These are phyloP conservation scores for Zaprionus vittiger DNA, from an alignment of 1,140 invertebrate genomes.

Conservation along the genomic window DNA sequence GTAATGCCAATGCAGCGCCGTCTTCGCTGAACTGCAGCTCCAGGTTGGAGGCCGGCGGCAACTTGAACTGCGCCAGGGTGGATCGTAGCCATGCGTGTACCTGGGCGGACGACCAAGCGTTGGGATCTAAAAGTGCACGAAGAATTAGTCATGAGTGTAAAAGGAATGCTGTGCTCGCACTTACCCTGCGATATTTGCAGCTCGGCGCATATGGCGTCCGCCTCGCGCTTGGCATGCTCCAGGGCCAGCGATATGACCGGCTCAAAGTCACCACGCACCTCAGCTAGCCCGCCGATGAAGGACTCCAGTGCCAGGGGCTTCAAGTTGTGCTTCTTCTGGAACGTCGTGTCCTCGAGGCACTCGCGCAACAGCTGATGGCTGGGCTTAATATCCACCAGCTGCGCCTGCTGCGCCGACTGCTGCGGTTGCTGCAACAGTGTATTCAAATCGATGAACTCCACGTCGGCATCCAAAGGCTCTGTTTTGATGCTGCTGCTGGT, in stretches of 20 bases:
- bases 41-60: constrained; percentile 90
- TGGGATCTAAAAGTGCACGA: constrained; percentile 89
- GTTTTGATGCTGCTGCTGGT: constrained; percentile 67
- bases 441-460: constrained; percentile 81
- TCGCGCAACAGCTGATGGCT: constrained; percentile 92
- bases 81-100: constrained; percentile 94
- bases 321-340: constrained; percentile 92
- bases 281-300: constrained; percentile 85
- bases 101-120: constrained; percentile 92
- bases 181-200: constrained; percentile 94
- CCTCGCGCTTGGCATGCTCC: constrained; percentile 93
- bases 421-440: constrained; percentile 68
- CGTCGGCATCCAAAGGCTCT: constrained; percentile 79
- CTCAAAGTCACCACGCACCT: constrained; percentile 89
- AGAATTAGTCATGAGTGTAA: not conserved
- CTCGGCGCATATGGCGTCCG: constrained; percentile 92
- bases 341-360: constrained; percentile 92
- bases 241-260: constrained; percentile 93
- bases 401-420: constrained; percentile 31
- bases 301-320: constrained; percentile 89
- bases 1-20: constrained; percentile 89
- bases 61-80: constrained; percentile 91
- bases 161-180: constrained; percentile 54
- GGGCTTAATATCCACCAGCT: constrained; percentile 78
- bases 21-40: constrained; percentile 87